A percentile compares a stretch with the other conserved stretches of the same genome.
Conservation (phyloP, 1,140 invertebrate species). For the Microplitis demolitor region DNA sequence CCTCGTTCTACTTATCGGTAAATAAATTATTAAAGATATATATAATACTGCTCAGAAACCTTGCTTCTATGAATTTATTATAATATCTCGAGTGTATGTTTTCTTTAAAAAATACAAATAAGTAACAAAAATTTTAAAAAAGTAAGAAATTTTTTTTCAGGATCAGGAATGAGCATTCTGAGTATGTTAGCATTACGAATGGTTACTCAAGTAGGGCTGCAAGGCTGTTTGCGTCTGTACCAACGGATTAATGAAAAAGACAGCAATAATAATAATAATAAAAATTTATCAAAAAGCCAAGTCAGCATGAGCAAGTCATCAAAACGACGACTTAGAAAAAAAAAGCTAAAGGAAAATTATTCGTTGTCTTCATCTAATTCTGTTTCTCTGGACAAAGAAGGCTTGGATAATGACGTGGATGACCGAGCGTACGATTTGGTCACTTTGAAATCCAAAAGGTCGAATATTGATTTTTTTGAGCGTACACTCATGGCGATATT, state of each 20-base stretch:
- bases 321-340: constrained; percentile 39
- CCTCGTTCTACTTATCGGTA: constrained; percentile 73
- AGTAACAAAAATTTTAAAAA: background rate
- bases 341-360: constrained; percentile 38
- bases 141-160: constrained; percentile 40
- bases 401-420: constrained; percentile 20
- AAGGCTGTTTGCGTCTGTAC: constrained; percentile 62
- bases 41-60: too few species aligned
- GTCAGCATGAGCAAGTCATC: constrained; percentile 38
- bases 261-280: background rate
- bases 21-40: constrained; percentile 6
- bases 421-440: constrained; percentile 70
- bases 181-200: constrained; percentile 77
- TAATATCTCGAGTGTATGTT: background rate
- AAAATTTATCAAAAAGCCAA: background rate
- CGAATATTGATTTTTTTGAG: constrained; percentile 75
- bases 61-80: too few species aligned
- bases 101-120: background rate
- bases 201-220: constrained; percentile 68
- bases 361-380: constrained; percentile 2
- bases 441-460: constrained; percentile 68
- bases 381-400: too few species aligned
- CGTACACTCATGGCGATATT: constrained; percentile 80
- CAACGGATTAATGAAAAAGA: constrained; percentile 32
- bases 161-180: constrained; percentile 81